A percentile compares a stretch with the other conserved stretches of the same genome.
Conservation (phyloP, 2,797 vertebrate species). For the Falco biarmicus region DNA sequence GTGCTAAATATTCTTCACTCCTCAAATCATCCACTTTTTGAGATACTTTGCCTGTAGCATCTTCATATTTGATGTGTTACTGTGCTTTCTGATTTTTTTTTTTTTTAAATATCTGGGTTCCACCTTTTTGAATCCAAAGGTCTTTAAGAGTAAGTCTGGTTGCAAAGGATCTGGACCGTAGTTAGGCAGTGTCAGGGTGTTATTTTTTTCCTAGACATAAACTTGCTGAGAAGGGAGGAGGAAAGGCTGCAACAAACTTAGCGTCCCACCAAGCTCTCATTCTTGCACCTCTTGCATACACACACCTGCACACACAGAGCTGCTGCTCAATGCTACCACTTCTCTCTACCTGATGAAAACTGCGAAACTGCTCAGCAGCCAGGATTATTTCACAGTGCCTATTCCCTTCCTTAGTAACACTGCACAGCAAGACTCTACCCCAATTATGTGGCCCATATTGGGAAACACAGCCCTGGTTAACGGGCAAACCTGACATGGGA, state of each 20-base stretch:
- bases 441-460: accelerated
- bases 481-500: background rate
- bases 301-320: accelerated
- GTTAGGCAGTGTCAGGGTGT: too few species aligned
- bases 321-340: background rate
- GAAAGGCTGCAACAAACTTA: background rate
- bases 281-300: background rate
- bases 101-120: too few species aligned
- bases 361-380: background rate
- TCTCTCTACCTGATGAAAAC: background rate
- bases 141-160: background rate
- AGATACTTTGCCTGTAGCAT: background rate
- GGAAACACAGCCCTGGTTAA: background rate
- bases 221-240: background rate
- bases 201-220: background rate
- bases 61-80: background rate
- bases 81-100: background rate
- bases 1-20: background rate
- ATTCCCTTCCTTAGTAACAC: background rate
- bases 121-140: background rate
- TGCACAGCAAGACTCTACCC: background rate
- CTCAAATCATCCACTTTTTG: background rate
- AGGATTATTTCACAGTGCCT: background rate
- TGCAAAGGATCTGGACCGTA: background rate
- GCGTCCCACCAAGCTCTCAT: background rate